Evolutionary conservation across 2,797 vertebrate species (phyloP).

Genomic region (Salmo trutta): DNA sequence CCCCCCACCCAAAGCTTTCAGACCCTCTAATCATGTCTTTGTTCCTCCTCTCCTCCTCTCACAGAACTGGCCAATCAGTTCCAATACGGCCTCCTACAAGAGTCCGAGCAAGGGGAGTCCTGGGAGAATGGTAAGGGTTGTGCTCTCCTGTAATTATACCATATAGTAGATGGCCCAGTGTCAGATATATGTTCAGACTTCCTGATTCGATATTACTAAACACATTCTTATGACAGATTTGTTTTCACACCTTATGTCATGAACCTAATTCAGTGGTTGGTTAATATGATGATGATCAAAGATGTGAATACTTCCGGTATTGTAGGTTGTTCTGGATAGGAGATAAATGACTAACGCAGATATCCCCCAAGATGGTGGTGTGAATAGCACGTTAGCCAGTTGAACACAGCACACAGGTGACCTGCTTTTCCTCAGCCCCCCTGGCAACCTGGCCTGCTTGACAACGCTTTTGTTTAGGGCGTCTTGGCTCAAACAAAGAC

Average conservation of each 20-base stretch:
- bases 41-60: conserved; percentile 14
- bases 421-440: conserved; percentile 74
- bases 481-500: conserved; percentile 74
- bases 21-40: conserved; percentile 38
- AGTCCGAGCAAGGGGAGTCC: conserved; percentile 87
- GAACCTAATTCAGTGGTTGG: neutral
- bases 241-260: neutral
- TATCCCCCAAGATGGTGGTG: neutral
- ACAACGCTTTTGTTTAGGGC: conserved; percentile 65
- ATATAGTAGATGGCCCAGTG: neutral
- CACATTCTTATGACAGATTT: neutral
- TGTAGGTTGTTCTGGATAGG: neutral
- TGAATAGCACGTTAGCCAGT: neutral
- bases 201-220: neutral
- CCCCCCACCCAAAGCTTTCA: conserved; percentile 5
- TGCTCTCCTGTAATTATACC: neutral
- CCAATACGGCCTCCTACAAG: conserved; percentile 88
- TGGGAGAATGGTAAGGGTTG: conserved; percentile 90
- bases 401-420: conserved; percentile 62
- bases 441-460: conserved; percentile 55
- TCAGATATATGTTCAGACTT: neutral
- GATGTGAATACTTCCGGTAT: neutral
- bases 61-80: conserved; percentile 88
- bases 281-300: neutral
- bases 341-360: neutral